Evolutionary conservation across 2,888 invertebrate genomes (phyloP).

Genomic region (Terebella lapidaria): DNA sequence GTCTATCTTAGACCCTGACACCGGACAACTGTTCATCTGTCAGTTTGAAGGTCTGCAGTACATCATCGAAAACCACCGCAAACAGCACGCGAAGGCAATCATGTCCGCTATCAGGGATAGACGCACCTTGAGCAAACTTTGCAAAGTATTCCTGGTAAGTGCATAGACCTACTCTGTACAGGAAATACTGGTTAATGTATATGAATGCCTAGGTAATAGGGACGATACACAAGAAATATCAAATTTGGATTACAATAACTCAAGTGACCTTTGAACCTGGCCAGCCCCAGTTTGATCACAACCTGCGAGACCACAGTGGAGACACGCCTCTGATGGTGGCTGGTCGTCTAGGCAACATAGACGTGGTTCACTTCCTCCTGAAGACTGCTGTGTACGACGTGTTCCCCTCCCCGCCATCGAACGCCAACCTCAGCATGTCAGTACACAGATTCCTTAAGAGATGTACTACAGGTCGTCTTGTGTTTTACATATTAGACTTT

Average conservation of each 20-base stretch:
- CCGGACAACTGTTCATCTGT: constrained; percentile 35
- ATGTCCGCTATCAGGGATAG: constrained; percentile 31
- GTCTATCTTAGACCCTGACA: constrained; percentile 30
- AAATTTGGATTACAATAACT: too few relatives aligned
- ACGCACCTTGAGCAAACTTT: constrained; percentile 27
- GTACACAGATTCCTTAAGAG: not conserved
- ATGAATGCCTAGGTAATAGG: too few relatives aligned
- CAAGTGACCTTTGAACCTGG: too few relatives aligned
- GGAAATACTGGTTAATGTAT: too few relatives aligned
- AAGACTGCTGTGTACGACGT: constrained; percentile 32
- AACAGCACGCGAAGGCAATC: constrained; percentile 32
- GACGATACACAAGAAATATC: too few relatives aligned
- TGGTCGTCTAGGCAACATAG: constrained; percentile 28
- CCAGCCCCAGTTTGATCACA: constrained; percentile 47
- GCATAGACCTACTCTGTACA: too few relatives aligned
- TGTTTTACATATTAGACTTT: not conserved
- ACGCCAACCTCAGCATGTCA: not conserved
- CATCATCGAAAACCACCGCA: constrained; percentile 33
- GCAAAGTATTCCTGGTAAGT: constrained; percentile 36
- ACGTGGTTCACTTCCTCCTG: constrained; percentile 35
- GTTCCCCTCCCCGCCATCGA: not conserved
- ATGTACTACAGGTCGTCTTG: too few relatives aligned
- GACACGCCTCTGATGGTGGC: constrained; percentile 47
- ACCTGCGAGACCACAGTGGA: constrained; percentile 35
- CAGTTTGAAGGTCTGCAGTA: constrained; percentile 40